Evolutionary conservation across 2,888 invertebrate genomes (phyloP).

Genomic region (Amiota communis): DNA sequence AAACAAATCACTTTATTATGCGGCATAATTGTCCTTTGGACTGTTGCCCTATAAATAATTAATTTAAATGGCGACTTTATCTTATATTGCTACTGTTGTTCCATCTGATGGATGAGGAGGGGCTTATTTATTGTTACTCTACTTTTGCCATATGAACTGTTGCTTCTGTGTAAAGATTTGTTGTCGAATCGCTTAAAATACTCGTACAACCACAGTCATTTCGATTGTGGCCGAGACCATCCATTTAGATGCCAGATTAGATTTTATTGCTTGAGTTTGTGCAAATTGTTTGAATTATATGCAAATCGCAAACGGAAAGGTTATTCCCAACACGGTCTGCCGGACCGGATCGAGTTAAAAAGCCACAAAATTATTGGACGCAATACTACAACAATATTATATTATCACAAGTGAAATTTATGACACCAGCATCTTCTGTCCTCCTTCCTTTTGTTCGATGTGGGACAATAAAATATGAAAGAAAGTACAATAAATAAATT

Average conservation of each 20-base stretch:
- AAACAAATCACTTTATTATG: slow-evolving; percentile 38
- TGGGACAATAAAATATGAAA: background rate
- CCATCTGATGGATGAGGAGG: background rate
- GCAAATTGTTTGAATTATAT: slow-evolving; percentile 65
- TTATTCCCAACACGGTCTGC: slow-evolving; percentile 9
- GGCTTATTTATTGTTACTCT: slow-evolving; percentile 15
- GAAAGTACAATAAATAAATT: too few species aligned
- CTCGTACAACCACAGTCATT: background rate
- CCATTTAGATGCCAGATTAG: slow-evolving; percentile 62
- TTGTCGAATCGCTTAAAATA: background rate
- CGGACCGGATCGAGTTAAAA: background rate
- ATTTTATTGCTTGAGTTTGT: slow-evolving; percentile 61
- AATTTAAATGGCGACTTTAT: slow-evolving; percentile 47
- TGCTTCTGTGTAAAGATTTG: slow-evolving; percentile 28
- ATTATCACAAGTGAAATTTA: background rate
- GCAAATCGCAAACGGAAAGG: slow-evolving; percentile 51
- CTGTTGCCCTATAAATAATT: slow-evolving; percentile 48
- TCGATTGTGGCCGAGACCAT: slow-evolving; percentile 41
- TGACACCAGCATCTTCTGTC: background rate
- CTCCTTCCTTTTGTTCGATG: background rate
- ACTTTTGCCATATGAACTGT: slow-evolving; percentile 23
- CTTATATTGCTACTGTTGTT: slow-evolving; percentile 4
- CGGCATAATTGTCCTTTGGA: slow-evolving; percentile 52
- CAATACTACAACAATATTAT: background rate
- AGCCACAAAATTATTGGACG: background rate